Conservation (phyloP, 2,797 vertebrate species). For the Acanthurus lineatus region DNA sequence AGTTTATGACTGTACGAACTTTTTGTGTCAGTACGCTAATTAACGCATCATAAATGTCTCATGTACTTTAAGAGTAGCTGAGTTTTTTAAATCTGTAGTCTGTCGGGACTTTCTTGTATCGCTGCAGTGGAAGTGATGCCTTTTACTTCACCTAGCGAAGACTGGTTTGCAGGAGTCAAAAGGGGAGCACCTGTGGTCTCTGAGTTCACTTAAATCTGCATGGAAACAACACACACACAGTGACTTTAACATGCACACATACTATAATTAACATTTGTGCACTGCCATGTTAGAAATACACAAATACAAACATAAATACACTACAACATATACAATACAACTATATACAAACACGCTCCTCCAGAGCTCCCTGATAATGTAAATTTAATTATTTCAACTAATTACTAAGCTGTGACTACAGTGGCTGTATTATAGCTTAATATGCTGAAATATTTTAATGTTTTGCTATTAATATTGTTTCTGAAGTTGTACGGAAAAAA, state of each 20-base stretch:
- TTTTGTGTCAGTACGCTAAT: too few relatives aligned
- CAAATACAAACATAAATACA: neutral
- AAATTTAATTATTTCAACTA: neutral
- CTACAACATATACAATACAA: too few relatives aligned
- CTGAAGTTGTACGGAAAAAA: neutral
- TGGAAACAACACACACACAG: neutral
- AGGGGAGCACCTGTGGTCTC: neutral
- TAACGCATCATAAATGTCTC: too few relatives aligned
- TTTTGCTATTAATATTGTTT: neutral
- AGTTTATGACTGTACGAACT: neutral
- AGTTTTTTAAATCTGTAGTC: too few relatives aligned
- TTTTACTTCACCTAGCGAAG: too few relatives aligned
- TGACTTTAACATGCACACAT: neutral
- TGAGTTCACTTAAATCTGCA: neutral
- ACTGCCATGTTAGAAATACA: neutral
- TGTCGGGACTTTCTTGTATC: too few relatives aligned
- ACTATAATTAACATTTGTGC: neutral
- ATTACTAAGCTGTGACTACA: neutral
- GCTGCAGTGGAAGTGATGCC: too few relatives aligned
- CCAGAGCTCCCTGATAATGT: neutral
- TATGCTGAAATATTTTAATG: conserved; percentile 1
- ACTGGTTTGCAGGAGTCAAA: too few relatives aligned
- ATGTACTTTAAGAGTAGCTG: too few relatives aligned
- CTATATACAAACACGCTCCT: neutral
- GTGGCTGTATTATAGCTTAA: neutral